These are phyloP conservation scores for Eremophila alpestris DNA, from an alignment of 2,797 vertebrate species.

Conservation along the genomic window DNA sequence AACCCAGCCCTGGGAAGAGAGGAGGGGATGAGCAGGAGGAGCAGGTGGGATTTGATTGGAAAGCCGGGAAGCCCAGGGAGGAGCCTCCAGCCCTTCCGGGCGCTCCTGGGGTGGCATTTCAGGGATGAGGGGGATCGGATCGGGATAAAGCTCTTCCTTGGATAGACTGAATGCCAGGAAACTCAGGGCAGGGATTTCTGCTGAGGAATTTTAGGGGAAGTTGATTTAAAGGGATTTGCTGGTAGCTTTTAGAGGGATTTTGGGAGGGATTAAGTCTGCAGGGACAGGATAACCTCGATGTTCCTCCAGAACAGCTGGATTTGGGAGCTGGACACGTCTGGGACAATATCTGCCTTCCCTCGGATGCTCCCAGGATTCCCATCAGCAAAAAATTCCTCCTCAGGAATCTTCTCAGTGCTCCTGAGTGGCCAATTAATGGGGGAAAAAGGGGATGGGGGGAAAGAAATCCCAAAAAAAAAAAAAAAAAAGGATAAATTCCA, in stretches of 20 bases:
- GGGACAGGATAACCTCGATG: neutral
- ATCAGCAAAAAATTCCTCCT: neutral
- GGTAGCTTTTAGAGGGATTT: neutral
- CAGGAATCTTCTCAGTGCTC: neutral
- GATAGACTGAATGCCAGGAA: accelerated
- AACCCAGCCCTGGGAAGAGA: neutral
- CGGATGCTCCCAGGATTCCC: neutral
- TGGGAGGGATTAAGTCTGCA: neutral
- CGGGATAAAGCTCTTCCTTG: accelerated
- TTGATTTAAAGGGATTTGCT: neutral
- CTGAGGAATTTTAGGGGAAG: neutral
- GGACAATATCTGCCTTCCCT: neutral
- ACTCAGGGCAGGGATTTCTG: neutral
- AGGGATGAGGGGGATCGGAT: accelerated
- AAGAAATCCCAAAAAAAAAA: neutral
- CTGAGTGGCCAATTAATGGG: neutral
- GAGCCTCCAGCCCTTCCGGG: neutral
- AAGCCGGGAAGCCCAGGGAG: neutral
- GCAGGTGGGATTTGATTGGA: neutral
- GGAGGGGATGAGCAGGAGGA: neutral
- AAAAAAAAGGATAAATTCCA: neutral
- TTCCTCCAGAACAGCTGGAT: neutral
- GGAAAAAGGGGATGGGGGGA: accelerated
- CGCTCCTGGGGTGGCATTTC: neutral
- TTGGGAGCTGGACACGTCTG: neutral